Evolutionary conservation across 2,888 invertebrate species (phyloP).

Genomic region (Athalia circularis): DNA sequence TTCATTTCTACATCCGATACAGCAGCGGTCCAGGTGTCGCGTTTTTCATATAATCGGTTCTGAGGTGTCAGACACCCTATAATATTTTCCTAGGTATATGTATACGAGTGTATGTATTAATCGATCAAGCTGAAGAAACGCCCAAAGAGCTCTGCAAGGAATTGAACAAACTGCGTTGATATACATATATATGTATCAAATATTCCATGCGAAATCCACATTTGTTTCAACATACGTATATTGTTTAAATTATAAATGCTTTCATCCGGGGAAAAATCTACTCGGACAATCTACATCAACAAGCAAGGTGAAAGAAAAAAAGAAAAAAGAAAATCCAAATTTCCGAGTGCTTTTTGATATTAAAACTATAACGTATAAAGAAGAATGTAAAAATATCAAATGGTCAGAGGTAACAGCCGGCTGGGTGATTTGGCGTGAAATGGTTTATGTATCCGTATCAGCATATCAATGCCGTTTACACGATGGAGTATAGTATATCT

Average conservation of each 20-base stretch:
- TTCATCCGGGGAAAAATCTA: not conserved
- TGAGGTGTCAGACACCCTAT: constrained; percentile 3
- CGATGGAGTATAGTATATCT: not conserved
- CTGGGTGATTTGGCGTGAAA: too few relatives aligned
- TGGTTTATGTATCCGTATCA: constrained; percentile 16
- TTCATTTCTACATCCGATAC: not conserved
- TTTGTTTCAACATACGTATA: too few relatives aligned
- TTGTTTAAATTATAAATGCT: too few relatives aligned
- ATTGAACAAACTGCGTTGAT: too few relatives aligned
- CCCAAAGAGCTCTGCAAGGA: not conserved
- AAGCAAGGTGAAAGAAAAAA: too few relatives aligned
- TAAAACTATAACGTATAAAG: constrained; percentile 35
- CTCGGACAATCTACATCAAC: not conserved
- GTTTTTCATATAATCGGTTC: not conserved
- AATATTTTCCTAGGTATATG: not conserved
- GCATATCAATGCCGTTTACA: constrained; percentile 32
- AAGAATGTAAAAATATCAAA: constrained; percentile 33
- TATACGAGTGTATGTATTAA: not conserved
- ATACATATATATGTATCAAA: too few relatives aligned
- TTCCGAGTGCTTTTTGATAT: constrained; percentile 41
- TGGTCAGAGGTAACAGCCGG: constrained; percentile 15
- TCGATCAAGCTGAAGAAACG: constrained; percentile 12
- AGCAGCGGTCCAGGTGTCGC: constrained; percentile 5
- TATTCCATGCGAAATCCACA: too few relatives aligned
- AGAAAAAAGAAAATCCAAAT: not conserved